Evolutionary conservation across 2,113 vertebrate genomes (phyloP).

Genomic region (human (Homo sapiens)): DNA sequence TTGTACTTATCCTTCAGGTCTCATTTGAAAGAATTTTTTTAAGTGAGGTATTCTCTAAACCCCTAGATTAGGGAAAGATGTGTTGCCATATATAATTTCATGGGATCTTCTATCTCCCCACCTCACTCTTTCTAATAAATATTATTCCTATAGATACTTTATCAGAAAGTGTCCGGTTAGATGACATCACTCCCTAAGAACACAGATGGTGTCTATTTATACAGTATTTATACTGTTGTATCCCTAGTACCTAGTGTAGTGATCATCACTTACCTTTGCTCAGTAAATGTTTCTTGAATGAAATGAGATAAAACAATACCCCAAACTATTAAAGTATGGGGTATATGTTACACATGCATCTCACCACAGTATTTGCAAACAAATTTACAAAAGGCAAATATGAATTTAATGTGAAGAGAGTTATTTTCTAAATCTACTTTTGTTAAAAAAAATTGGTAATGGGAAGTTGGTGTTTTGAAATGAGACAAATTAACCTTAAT

Average conservation of each 20-base stretch:
- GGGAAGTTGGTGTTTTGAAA: constrained; percentile 27
- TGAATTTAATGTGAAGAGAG: constrained; percentile 13
- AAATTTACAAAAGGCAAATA: neutral
- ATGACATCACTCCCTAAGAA: neutral
- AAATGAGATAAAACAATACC: neutral
- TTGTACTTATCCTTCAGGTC: neutral
- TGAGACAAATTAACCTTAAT: neutral
- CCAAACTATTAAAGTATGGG: neutral
- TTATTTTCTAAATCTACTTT: constrained; percentile 36
- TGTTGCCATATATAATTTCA: neutral
- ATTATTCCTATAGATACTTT: neutral
- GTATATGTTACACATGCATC: neutral
- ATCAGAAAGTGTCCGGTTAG: neutral
- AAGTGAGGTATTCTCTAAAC: neutral
- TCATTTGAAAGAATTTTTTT: neutral
- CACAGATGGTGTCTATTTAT: neutral
- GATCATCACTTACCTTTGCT: neutral
- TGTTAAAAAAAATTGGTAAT: constrained; percentile 9
- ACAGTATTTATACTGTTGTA: neutral
- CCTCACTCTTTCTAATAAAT: neutral
- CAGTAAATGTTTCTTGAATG: constrained; percentile 24
- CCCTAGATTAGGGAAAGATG: neutral
- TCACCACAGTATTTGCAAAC: neutral
- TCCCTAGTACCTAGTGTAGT: neutral
- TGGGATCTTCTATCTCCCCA: neutral